Evolutionary conservation across 2,888 invertebrate species (phyloP), one percentile per base, ranked within the genome.

Genomic region (Drosophila aldrichi): DNA sequence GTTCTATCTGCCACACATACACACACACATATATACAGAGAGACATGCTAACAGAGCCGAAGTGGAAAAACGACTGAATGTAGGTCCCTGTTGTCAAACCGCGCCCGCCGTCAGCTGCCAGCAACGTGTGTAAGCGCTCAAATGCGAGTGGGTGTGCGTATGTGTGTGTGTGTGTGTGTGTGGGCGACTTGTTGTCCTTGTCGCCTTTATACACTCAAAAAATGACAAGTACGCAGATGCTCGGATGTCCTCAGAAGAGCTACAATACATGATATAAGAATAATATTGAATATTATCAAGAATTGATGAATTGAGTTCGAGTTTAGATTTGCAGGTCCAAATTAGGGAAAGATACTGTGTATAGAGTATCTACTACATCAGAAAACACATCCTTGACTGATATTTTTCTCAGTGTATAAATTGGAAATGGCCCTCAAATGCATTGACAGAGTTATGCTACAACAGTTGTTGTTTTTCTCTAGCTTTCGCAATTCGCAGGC

Each of bases 81-180:
- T 88, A 88, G 87, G 87, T 88, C 87, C 82, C 74, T 88, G 74
- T 82, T 81, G 77, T 85, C 88, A 74, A 85, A 70, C 87, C 89
- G 87, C 87, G 87, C 79, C 77, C 89, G 78, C 70, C 68, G 64
- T 29, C 71, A 54, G 56, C 43, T 40, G 65, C 74, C 84, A 40
- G 34, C 65, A 63, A 59, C 3, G 20, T 46, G 25, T 66, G 64
- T 61, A 56, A 65, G 22, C 60, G 70, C 73, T 78, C 85, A 78
- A 78, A 58, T 20, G 40, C 43, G 55, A 52, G 71, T 43, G 65
- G 36, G 56, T 32, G 54, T 52, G 25, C 5, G 9, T 8, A 25
- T 48, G 67, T 32, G 29, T 12, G n/a, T 29, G 56, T n/a, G 36
- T 32, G 51, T 25, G 70, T 22, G 48, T 32, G 55, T 38, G 54